These are phyloP conservation scores for Artibeus lituratus DNA, from an alignment of 2,797 vertebrate genomes.

Conservation along the genomic window DNA sequence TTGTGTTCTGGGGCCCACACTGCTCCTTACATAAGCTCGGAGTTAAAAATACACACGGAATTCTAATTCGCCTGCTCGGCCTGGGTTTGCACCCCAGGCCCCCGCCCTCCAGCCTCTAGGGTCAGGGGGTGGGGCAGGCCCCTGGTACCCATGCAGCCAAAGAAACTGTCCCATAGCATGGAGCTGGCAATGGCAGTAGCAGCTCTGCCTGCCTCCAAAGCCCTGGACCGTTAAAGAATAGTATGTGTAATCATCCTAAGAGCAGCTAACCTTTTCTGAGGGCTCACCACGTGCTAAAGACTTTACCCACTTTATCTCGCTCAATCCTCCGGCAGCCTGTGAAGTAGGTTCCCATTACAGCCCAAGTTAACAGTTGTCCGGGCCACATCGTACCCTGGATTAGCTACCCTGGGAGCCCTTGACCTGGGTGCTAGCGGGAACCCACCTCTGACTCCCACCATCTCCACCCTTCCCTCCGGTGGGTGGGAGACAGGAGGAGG, in stretches of 20 bases:
- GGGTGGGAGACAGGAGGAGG: not conserved
- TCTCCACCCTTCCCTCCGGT: not conserved
- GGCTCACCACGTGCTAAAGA: rapidly evolving
- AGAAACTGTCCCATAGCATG: not conserved
- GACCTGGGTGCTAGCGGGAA: not conserved
- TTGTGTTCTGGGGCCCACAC: constrained; percentile 62
- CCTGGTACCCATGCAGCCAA: not conserved
- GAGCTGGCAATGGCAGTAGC: rapidly evolving
- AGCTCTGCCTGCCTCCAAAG: not conserved
- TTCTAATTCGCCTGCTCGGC: constrained; percentile 19
- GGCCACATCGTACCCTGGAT: not conserved
- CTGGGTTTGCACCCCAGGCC: not conserved
- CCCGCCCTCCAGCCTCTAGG: not conserved
- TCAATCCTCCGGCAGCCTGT: not conserved
- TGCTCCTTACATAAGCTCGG: constrained; percentile 54
- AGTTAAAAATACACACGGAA: constrained; percentile 63
- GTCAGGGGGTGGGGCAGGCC: not conserved
- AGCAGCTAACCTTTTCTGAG: not conserved
- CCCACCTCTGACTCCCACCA: not conserved
- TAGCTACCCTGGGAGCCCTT: not conserved
- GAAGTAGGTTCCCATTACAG: not conserved
- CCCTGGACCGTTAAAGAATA: not conserved
- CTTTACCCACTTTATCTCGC: rapidly evolving
- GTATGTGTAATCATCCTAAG: not conserved
- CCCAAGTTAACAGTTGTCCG: not conserved